Evolutionary conservation across 2,888 invertebrate species (phyloP).

Genomic region (Perizoma affinitatum): DNA sequence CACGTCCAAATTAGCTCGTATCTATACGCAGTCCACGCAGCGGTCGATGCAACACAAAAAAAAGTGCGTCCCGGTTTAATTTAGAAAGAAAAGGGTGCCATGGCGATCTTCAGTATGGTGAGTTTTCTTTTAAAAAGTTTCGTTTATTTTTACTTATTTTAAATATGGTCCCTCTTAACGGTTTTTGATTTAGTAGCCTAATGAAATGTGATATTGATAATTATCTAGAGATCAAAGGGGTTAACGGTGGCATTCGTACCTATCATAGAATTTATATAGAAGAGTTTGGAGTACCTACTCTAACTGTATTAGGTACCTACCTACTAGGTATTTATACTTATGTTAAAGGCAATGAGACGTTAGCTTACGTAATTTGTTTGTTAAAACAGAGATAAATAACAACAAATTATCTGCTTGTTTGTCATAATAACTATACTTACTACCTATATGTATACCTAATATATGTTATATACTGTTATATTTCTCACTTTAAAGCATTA

Average conservation of each 20-base stretch:
- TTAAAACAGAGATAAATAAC: slow-evolving; percentile 23
- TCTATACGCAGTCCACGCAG: slow-evolving; percentile 20
- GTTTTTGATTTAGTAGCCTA: slow-evolving; percentile 12
- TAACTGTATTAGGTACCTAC: too few species aligned
- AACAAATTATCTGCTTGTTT: slow-evolving; percentile 18
- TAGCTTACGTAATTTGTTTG: slow-evolving; percentile 23
- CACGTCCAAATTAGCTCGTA: slow-evolving; percentile 22
- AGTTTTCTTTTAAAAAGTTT: slow-evolving; percentile 46
- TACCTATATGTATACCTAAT: too few species aligned
- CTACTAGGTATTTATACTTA: not conserved
- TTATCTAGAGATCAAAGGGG: slow-evolving; percentile 27
- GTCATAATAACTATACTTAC: not conserved
- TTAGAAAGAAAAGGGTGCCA: slow-evolving; percentile 65
- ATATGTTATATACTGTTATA: too few species aligned
- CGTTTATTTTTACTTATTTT: slow-evolving; percentile 4
- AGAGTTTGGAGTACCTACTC: slow-evolving; percentile 1
- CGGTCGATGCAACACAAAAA: slow-evolving; percentile 59
- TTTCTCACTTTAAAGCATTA: too few species aligned
- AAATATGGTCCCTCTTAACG: not conserved
- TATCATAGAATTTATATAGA: slow-evolving; percentile 10
- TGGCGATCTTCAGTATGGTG: slow-evolving; percentile 65
- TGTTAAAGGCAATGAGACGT: slow-evolving; percentile 2
- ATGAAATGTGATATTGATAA: slow-evolving; percentile 25
- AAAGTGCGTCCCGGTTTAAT: slow-evolving; percentile 70
- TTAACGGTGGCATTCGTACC: slow-evolving; percentile 29